Base-by-base conservation (phyloP, 2,888 invertebrate species). In the Apoda limacodes region DNA sequence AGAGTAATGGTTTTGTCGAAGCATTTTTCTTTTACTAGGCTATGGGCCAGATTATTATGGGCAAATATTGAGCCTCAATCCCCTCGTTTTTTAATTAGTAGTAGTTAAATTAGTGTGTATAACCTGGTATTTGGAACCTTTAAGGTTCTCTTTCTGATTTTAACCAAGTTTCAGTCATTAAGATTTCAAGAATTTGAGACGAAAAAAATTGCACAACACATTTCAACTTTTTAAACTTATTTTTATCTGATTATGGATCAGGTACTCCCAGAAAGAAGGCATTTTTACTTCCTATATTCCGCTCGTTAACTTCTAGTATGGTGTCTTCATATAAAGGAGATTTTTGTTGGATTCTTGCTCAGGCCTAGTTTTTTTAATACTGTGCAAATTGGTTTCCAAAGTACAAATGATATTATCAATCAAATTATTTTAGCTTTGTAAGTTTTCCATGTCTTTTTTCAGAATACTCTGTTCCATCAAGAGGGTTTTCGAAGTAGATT, bases 161-260 rank as follows among this genome's bases (percentile, higher is more conserved):
- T 9, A 45, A 37, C 42, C 46, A 45, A 1, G 45, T 49, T 12
- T 49, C 45, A 2, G 45, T 45, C 15, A 47, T 25, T 11, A 47
- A 15, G 7, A 39, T 11, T 13, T 39, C 13, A 20, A 39, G 39
- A 3, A 25, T 28, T 4, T 26, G 28, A 2, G 7, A 15, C 3
- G n/a, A 34, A 29, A 39, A 28, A 9, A 34, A 22, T 30, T 29
- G 25, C 4, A 41, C 6, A 23, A 45, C 30, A 7, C 45, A 48
- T 25, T 37, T 34, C 5, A 45, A 35, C 20, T 25, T 32, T 31
- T 32, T 45, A 29, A 1, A 14, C 6, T 3, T 32, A 26, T n/a
- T 1, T 25, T 13, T 39, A 38, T 22, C 38, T 38, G 9, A 22
- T 17, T 28, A 30, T 29, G 26, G 39, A 43, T 48, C 44, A 2